Evolutionary conservation across 2,113 vertebrate species (phyloP).

Genomic region (Grantiella picta): DNA sequence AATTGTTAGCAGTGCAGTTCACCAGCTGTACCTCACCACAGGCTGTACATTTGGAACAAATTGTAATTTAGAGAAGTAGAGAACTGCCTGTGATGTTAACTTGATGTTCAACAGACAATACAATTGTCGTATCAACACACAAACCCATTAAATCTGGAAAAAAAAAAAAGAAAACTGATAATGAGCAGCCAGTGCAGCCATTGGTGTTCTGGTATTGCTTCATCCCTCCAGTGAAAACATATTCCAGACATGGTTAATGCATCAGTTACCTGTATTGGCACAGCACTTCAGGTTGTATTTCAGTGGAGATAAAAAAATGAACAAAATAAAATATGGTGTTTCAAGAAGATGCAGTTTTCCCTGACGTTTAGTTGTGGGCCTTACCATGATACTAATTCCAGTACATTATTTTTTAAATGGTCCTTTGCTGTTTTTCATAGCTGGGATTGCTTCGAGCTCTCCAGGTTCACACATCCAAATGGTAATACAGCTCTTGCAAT

Average conservation of each 20-base stretch:
- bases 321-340: rapidly evolving
- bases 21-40: not conserved
- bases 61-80: not conserved
- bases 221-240: not conserved
- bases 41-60: not conserved
- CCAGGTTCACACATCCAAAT: not conserved
- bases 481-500: not conserved
- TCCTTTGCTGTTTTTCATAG: not conserved
- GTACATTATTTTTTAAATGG: not conserved
- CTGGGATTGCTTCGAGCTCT: rapidly evolving
- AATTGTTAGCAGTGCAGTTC: not conserved
- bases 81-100: not conserved
- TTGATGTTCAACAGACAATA: not conserved
- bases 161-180: not conserved
- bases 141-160: not conserved
- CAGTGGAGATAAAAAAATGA: not conserved
- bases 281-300: not conserved
- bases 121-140: rapidly evolving
- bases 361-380: not conserved
- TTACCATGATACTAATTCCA: not conserved
- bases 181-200: not conserved
- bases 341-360: not conserved
- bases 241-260: not conserved
- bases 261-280: not conserved
- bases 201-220: not conserved